A percentile compares a stretch with the other conserved stretches of the same genome.
Conservation (phyloP, 2,797 vertebrate genomes). For the Fistularia tabacaria region DNA sequence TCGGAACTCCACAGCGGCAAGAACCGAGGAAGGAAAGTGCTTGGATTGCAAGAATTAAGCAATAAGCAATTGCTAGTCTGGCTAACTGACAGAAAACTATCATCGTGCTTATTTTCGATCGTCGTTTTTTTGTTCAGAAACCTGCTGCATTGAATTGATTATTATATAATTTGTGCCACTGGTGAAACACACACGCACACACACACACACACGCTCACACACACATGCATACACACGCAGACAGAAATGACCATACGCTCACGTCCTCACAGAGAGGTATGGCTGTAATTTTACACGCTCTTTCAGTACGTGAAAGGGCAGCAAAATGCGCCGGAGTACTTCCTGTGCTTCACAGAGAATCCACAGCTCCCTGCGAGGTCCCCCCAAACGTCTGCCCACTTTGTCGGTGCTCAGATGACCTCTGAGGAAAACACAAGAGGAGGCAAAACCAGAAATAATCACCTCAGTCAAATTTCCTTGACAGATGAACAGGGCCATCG, state of each 20-base stretch:
- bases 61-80: no score
- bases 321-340: slow-evolving; percentile 24
- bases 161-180: slow-evolving; percentile 26
- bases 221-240: slow-evolving; percentile 2
- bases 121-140: slow-evolving; percentile 21
- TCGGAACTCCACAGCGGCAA: slow-evolving; percentile 36
- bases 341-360: slow-evolving; percentile 12
- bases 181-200: slow-evolving; percentile 24
- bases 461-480: not conserved
- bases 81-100: slow-evolving; percentile 8
- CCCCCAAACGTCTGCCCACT: no score
- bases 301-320: slow-evolving; percentile 40
- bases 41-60: slow-evolving; percentile 26
- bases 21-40: slow-evolving; percentile 56
- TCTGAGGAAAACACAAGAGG: slow-evolving; percentile 46
- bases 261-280: slow-evolving; percentile 30
- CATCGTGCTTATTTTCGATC: slow-evolving; percentile 25
- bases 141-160: slow-evolving; percentile 25
- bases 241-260: slow-evolving; percentile 36
- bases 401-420: slow-evolving; percentile 68
- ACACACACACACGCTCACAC: slow-evolving; percentile 3
- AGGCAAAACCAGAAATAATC: slow-evolving; percentile 1
- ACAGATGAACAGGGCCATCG: not conserved
- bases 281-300: slow-evolving; percentile 48
- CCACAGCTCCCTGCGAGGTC: slow-evolving; percentile 15